Base-by-base conservation (phyloP, 2,797 vertebrate genomes). In the Eremophila alpestris region DNA sequence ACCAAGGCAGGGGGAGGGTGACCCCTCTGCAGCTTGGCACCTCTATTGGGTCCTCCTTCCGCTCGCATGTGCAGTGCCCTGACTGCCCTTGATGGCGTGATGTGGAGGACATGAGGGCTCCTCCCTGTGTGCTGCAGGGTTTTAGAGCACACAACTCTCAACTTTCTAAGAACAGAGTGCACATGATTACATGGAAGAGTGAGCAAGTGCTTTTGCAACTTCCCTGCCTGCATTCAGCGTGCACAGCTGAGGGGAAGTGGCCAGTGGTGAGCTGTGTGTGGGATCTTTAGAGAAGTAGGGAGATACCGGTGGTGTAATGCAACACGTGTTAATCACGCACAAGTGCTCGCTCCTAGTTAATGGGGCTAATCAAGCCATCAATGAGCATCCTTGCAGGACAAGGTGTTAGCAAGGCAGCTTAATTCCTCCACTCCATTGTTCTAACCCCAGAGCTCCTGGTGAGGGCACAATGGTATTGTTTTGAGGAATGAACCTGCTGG, bases 121-220 rank as follows among this genome's bases (percentile, higher is more conserved):
- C 1, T 41, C 65, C 63, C 21, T 18, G 29, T 2, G 1, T 10
- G 43, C 62, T 17, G 43, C 18, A 11, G 59, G 16, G 16, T 21
- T 91, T 59, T 16, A 19, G 59, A 48, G 67, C 70, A 19, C 1
- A 1, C 45, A 6, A 36, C 38, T 46, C 60, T 76, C 43, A 40
- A 93, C 96, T 96, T 97, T 97, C 96, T 97, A 97, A 97, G 96
- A 97, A 95, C 75, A 49, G 36, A 8, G 82, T 73, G 84, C 82
- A 81, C 65, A 63, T 76, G 88, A 80, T 92, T 97, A 93, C 92
- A 65, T 5, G 32, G 95, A 96, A 96, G 75, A 91, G 55, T 41
- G 75, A 95, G 55, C 76, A 89, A 97, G 22, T 40, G 65, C 21
- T 95, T 93, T 94, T 94, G 94, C 92, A 95, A 93, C 92, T 95